phyloP scores from a whole-genome alignment of 2,113 vertebrate genomes.

The Chaetodon trifascialis region DNA sequence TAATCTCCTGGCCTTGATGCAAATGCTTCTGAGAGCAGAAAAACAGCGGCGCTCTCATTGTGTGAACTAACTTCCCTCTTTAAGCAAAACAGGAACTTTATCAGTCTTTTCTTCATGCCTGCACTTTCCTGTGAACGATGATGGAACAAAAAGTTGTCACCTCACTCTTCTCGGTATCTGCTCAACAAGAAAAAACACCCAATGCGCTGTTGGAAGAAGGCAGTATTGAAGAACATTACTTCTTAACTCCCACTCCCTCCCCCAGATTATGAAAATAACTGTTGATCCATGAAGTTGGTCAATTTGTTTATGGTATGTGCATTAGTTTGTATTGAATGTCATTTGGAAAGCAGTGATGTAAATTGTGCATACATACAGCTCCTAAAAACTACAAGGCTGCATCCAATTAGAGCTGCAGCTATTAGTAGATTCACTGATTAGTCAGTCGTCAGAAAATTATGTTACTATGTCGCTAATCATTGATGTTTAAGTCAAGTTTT shows the following conservation, averaged over 20 bases:
- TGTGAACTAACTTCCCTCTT: constrained; percentile 75
- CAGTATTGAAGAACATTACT: constrained; percentile 5
- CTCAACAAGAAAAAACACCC: constrained; percentile 14
- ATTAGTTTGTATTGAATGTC: constrained; percentile 9
- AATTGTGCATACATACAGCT: not conserved
- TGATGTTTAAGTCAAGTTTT: not conserved
- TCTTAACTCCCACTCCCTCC: constrained; percentile 37
- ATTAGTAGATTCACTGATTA: not conserved
- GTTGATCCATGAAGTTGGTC: constrained; percentile 17
- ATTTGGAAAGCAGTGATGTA: constrained; percentile 6
- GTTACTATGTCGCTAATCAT: not conserved
- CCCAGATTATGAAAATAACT: constrained; percentile 35
- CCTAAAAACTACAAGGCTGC: not conserved
- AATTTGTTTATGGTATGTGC: constrained; percentile 1
- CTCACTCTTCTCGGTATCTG: constrained; percentile 28
- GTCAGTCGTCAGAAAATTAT: not conserved
- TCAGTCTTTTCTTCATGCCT: constrained; percentile 39
- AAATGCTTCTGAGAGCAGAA: constrained; percentile 78
- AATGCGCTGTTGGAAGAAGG: not conserved
- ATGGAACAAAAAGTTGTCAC: constrained; percentile 54
- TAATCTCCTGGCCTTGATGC: constrained; percentile 83
- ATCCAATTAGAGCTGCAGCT: not conserved
- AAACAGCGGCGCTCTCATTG: constrained; percentile 63
- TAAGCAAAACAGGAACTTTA: constrained; percentile 78
- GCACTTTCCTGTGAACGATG: constrained; percentile 62